phyloP scores from a whole-genome alignment of 1,140 invertebrate genomes.

The Brachionus sp. region DNA sequence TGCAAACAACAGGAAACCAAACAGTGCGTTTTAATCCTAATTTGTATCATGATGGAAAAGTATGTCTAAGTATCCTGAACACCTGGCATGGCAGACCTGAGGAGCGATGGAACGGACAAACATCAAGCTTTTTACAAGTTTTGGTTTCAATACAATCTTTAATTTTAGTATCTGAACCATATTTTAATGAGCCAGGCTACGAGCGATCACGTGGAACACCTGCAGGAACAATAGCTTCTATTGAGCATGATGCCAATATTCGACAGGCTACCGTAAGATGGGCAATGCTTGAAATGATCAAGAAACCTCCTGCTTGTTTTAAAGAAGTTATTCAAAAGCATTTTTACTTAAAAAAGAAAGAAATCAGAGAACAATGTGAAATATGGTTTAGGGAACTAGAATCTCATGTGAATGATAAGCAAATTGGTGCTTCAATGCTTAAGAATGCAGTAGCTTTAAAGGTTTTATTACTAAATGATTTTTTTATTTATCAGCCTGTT shows the following conservation, averaged over 20 bases:
- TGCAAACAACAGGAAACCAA: slow-evolving; percentile 88
- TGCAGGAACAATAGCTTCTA: slow-evolving; percentile 74
- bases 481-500: background rate
- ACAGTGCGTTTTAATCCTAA: slow-evolving; percentile 94
- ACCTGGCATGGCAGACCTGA: slow-evolving; percentile 97
- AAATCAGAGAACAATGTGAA: slow-evolving; percentile 43
- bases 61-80: slow-evolving; percentile 88
- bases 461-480: background rate
- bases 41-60: slow-evolving; percentile 93
- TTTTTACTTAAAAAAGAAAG: slow-evolving; percentile 45
- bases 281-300: slow-evolving; percentile 89
- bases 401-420: slow-evolving; percentile 41
- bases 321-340: slow-evolving; percentile 63
- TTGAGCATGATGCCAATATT: slow-evolving; percentile 92
- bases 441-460: slow-evolving; percentile 31
- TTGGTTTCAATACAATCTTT: slow-evolving; percentile 91
- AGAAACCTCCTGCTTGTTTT: slow-evolving; percentile 82
- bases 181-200: slow-evolving; percentile 96
- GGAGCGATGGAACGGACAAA: slow-evolving; percentile 96
- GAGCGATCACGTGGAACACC: slow-evolving; percentile 83
- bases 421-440: slow-evolving; percentile 32
- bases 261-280: slow-evolving; percentile 88
- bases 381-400: slow-evolving; percentile 43
- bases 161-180: slow-evolving; percentile 90
- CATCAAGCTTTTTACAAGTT: slow-evolving; percentile 90